phyloP scores from a whole-genome alignment of 2,113 vertebrate genomes.

The Clupea harengus region DNA sequence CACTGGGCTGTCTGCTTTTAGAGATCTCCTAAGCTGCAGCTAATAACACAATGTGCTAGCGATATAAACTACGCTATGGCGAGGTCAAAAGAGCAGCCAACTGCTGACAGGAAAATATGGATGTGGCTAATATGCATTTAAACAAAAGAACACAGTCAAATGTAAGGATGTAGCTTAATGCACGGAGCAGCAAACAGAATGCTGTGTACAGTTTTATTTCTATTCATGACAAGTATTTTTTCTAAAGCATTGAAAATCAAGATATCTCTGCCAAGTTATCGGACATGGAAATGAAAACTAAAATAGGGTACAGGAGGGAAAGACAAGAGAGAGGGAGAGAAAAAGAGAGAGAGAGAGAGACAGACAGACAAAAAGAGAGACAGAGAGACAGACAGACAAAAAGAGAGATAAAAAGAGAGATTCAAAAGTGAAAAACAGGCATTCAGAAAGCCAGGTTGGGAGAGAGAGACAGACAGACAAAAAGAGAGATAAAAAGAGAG shows the following conservation, averaged over 20 bases:
- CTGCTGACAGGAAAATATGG: not conserved
- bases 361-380: not conserved
- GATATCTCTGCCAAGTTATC: not conserved
- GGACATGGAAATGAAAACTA: not conserved
- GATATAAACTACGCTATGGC: not conserved
- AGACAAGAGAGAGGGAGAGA: not conserved
- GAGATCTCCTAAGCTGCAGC: not conserved
- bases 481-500: not conserved
- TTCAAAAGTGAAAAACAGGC: not conserved
- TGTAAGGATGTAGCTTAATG: not conserved
- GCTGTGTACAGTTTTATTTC: not conserved
- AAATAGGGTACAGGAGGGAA: not conserved
- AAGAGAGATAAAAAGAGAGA: not conserved
- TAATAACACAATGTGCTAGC: constrained; percentile 14
- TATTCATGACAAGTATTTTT: not conserved
- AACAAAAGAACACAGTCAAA: not conserved
- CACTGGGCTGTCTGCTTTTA: constrained; percentile 14
- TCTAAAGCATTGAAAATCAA: not conserved
- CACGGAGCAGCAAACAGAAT: not conserved
- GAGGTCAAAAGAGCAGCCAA: not conserved
- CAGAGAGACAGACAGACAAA: not conserved
- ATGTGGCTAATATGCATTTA: not conserved
- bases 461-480: not conserved
- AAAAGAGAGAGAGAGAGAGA: not conserved
- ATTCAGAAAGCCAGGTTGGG: not conserved